Evolutionary conservation across 1,140 invertebrate genomes (phyloP).

Genomic region (Bombus difficillimus): DNA sequence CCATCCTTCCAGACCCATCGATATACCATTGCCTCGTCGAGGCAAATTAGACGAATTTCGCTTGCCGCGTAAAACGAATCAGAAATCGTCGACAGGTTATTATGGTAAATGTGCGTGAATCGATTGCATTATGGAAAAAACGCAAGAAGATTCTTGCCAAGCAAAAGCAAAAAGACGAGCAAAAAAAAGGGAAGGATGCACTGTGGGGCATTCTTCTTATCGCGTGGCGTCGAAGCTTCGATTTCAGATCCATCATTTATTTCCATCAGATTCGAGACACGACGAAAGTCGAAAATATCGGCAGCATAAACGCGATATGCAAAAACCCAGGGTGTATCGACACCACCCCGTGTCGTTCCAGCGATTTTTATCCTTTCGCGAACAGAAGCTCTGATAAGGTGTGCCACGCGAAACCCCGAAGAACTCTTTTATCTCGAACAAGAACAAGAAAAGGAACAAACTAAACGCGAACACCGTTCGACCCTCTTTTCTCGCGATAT

Average conservation of each 20-base stretch:
- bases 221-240: neutral
- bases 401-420: neutral
- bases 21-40: no score
- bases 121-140: neutral
- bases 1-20: no score
- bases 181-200: neutral
- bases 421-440: slow-evolving; percentile 18
- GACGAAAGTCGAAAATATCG: slow-evolving; percentile 5
- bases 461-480: neutral
- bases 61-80: neutral
- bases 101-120: no score
- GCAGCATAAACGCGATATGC: slow-evolving; percentile 13
- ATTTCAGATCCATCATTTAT: slow-evolving; percentile 22
- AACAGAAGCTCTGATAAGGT: neutral
- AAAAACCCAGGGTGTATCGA: slow-evolving; percentile 4
- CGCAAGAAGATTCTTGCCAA: no score
- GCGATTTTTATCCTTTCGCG: slow-evolving; percentile 5
- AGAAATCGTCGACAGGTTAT: neutral
- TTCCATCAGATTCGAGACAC: slow-evolving; percentile 23
- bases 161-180: neutral
- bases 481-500: neutral
- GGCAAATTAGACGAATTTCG: no score
- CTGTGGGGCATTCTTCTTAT: neutral
- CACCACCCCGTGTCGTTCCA: neutral
- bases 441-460: neutral